Evolutionary conservation across 2,797 vertebrate genomes (phyloP).

Genomic region (Eulemur albifrons): DNA sequence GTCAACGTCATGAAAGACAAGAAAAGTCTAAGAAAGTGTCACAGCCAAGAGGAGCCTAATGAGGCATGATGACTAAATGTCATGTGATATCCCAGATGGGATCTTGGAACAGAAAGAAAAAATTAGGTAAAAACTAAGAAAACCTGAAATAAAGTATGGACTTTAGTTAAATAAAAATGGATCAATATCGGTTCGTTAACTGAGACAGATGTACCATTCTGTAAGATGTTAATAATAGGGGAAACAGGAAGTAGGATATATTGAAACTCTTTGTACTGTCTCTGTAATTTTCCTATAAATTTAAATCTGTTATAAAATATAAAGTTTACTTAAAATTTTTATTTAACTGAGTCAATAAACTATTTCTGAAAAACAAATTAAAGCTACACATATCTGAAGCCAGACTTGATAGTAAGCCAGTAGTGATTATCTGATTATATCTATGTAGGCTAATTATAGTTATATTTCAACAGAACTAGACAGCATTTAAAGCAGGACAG

Average conservation of each 20-base stretch:
- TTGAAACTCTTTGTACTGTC: not conserved
- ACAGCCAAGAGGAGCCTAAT: not conserved
- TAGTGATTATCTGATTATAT: not conserved
- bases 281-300: not conserved
- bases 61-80: not conserved
- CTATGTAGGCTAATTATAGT: not conserved
- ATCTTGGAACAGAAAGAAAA: not conserved
- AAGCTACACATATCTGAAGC: not conserved
- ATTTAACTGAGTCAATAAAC: not conserved
- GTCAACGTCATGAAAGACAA: not conserved
- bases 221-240: not conserved
- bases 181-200: not conserved
- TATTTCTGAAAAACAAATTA: conserved; percentile 32
- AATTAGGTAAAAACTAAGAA: not conserved
- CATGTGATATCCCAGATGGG: not conserved
- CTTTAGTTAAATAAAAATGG: not conserved
- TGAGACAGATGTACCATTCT: not conserved
- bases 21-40: not conserved
- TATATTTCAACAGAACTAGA: not conserved
- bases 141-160: not conserved
- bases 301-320: not conserved
- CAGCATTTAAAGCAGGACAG: not conserved
- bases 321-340: not conserved
- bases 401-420: not conserved
- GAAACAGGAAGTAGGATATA: not conserved